Conservation (phyloP, 2,888 invertebrate species). For the Eupithecia abbreviata region DNA sequence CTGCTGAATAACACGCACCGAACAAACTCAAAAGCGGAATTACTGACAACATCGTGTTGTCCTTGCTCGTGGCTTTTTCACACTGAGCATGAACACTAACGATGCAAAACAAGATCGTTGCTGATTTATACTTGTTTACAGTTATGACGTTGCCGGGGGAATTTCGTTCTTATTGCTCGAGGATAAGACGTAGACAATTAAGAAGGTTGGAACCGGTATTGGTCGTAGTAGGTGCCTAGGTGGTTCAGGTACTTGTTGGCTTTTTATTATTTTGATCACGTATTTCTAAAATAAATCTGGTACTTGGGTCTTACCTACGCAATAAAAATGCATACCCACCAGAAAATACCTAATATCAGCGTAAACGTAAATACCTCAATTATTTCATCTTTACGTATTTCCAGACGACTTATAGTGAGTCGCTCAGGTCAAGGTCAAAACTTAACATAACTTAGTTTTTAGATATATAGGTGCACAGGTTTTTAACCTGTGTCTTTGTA, state of each 20-base stretch:
- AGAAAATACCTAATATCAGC: background rate
- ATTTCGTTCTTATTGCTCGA: conserved; percentile 33
- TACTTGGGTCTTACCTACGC: background rate
- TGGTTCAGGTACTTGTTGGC: background rate
- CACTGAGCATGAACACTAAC: conserved; percentile 60
- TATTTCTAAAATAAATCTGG: background rate
- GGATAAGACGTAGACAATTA: conserved; percentile 27
- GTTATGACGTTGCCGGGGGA: conserved; percentile 32
- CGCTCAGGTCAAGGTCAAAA: background rate
- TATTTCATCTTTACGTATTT: background rate
- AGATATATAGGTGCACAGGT: too few relatives aligned
- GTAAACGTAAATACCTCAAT: background rate
- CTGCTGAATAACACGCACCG: conserved; percentile 61
- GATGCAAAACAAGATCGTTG: conserved; percentile 60
- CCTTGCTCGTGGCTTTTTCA: conserved; percentile 55
- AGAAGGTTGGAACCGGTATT: conserved; percentile 37
- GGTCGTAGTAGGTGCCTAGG: conserved; percentile 11
- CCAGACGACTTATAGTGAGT: background rate
- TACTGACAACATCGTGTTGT: conserved; percentile 61
- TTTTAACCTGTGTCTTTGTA: too few relatives aligned
- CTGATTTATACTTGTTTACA: conserved; percentile 57
- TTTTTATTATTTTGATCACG: conserved; percentile 3
- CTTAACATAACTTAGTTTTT: background rate
- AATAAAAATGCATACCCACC: background rate
- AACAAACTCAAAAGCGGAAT: conserved; percentile 57